phyloP scores from a whole-genome alignment of 2,797 vertebrate genomes.

The Rhynchonycteris naso region DNA sequence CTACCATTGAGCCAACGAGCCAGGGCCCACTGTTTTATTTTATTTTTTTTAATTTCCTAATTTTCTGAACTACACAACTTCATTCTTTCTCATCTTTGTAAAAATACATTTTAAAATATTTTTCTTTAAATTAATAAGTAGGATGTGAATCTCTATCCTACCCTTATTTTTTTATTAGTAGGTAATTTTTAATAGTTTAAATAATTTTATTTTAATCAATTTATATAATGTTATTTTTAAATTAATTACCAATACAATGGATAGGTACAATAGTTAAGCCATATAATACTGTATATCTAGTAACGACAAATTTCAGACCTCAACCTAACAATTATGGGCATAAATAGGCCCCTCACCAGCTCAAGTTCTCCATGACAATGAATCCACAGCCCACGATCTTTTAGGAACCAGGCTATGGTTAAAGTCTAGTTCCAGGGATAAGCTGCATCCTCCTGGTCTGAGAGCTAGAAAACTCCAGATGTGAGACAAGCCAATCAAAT shows the following conservation, averaged over 20 bases:
- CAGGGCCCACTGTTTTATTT: too few species aligned
- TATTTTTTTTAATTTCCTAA: not conserved
- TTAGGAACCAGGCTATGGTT: not conserved
- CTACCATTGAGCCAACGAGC: too few species aligned
- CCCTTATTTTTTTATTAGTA: not conserved
- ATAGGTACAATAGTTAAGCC: not conserved
- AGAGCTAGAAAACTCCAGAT: not conserved
- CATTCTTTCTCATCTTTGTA: not conserved
- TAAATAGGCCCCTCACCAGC: not conserved
- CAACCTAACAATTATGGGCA: not conserved
- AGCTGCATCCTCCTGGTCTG: not conserved
- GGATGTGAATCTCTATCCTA: not conserved
- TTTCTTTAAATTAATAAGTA: not conserved
- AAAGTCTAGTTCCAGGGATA: not conserved
- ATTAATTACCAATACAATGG: not conserved
- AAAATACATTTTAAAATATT: not conserved
- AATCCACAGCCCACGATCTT: not conserved
- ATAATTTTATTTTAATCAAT: constrained; percentile 38
- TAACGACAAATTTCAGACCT: not conserved
- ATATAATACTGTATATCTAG: not conserved
- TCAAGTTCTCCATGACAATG: not conserved
- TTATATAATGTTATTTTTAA: constrained; percentile 19
- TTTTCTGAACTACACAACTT: constrained; percentile 7
- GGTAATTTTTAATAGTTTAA: constrained; percentile 19
- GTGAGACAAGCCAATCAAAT: not conserved